phyloP scores from a whole-genome alignment of 2,113 vertebrate species.

The Sorex araneus region DNA sequence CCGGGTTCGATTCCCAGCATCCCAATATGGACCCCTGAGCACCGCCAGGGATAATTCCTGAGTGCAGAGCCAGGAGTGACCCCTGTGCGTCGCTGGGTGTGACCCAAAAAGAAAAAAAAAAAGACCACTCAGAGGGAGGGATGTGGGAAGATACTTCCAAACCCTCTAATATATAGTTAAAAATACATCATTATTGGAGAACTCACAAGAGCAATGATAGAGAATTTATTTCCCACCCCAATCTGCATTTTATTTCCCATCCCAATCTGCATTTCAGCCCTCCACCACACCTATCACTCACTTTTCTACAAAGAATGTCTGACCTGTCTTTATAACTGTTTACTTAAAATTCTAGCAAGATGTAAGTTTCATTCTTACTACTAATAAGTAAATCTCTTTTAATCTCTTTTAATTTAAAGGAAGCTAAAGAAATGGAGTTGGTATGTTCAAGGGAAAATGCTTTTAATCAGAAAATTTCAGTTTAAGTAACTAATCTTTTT shows the following conservation, averaged over 20 bases:
- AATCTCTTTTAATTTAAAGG: conserved; percentile 54
- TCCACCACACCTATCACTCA: background rate
- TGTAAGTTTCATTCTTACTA: conserved; percentile 49
- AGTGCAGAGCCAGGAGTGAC: too few relatives aligned
- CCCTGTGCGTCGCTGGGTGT: too few relatives aligned
- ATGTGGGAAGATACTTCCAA: background rate
- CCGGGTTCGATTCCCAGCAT: too few relatives aligned
- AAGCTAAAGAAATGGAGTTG: conserved; percentile 48
- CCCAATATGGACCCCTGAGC: too few relatives aligned
- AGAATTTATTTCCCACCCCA: background rate
- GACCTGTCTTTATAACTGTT: conserved; percentile 55
- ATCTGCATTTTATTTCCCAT: background rate
- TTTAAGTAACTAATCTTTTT: conserved; percentile 31
- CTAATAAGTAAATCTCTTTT: conserved; percentile 31
- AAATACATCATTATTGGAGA: background rate
- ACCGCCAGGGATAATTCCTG: too few relatives aligned
- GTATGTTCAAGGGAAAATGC: conserved; percentile 55
- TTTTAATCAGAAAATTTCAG: conserved; percentile 63
- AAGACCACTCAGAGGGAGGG: too few relatives aligned
- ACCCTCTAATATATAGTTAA: conserved; percentile 1
- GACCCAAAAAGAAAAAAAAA: too few relatives aligned
- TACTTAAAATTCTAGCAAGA: conserved; percentile 44
- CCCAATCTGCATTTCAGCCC: background rate
- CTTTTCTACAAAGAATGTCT: conserved; percentile 39
- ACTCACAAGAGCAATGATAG: background rate